phyloP scores from a whole-genome alignment of 2,113 vertebrate species.

The Herpetotheres cachinnans region DNA sequence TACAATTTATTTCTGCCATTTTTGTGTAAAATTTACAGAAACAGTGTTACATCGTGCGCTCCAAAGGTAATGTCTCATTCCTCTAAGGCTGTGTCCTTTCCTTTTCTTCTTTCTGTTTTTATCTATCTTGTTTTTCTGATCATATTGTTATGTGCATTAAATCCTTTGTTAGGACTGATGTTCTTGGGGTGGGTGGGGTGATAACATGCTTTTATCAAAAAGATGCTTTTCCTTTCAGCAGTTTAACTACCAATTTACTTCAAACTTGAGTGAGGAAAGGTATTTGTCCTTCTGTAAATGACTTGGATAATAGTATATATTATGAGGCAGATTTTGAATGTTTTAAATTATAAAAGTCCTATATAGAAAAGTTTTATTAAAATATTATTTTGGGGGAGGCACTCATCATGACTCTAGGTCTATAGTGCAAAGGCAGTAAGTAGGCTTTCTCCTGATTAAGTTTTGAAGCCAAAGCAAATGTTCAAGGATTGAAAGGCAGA shows the following conservation, averaged over 20 bases:
- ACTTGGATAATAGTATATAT: neutral
- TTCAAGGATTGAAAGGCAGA: neutral
- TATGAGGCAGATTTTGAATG: neutral
- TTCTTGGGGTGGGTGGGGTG: neutral
- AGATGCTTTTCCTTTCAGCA: slow-evolving; percentile 1
- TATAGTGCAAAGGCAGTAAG: neutral
- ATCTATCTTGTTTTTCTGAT: slow-evolving; percentile 70
- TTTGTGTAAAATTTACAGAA: slow-evolving; percentile 99
- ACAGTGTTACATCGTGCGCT: slow-evolving; percentile 97
- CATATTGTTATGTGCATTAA: slow-evolving; percentile 75
- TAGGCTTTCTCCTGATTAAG: neutral
- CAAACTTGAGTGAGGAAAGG: neutral
- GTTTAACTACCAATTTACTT: neutral
- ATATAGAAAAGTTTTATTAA: neutral
- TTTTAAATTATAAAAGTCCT: neutral
- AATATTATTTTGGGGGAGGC: neutral
- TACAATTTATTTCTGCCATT: slow-evolving; percentile 99
- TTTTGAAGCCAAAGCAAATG: neutral
- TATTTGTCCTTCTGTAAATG: neutral
- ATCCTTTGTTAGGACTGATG: slow-evolving; percentile 48
- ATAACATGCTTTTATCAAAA: neutral
- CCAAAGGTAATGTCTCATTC: slow-evolving; percentile 98
- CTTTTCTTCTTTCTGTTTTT: slow-evolving; percentile 65
- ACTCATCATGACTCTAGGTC: neutral
- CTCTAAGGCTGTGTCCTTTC: slow-evolving; percentile 92